Percentiles rank a stretch among this genome's conserved stretches.
phyloP scores from a whole-genome alignment of 2,888 invertebrate genomes.

The Bellardia bayeri region DNA sequence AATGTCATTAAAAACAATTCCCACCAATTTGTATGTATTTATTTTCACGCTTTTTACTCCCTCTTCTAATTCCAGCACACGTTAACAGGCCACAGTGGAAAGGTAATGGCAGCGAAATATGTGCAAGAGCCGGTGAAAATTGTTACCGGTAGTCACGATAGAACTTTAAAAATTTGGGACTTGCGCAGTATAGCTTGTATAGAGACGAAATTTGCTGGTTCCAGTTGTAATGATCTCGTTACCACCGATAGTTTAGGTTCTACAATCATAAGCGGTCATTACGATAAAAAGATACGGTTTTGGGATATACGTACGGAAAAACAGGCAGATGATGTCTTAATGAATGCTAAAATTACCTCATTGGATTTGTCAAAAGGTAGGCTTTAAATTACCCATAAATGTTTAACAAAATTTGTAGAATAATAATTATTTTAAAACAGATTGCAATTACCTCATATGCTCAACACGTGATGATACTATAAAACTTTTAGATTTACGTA shows the following conservation, averaged over 20 bases:
- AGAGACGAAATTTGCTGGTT: conserved; percentile 97
- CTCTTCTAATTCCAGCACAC: conserved; percentile 80
- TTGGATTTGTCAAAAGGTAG: conserved; percentile 95
- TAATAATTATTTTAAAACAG: conserved; percentile 86
- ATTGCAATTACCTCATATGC: conserved; percentile 94
- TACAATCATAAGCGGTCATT: conserved; percentile 98
- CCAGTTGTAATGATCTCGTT: conserved; percentile 98
- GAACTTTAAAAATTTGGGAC: conserved; percentile 99
- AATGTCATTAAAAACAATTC: not conserved
- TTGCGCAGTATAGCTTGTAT: conserved; percentile 95
- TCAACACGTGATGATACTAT: conserved; percentile 98
- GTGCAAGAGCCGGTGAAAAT: conserved; percentile 96
- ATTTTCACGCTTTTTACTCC: not conserved
- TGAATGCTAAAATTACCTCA: conserved; percentile 97
- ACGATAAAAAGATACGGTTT: conserved; percentile 97
- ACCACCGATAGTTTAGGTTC: conserved; percentile 93
- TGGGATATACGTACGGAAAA: conserved; percentile 97
- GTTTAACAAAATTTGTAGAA: conserved; percentile 3
- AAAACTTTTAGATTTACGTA: conserved; percentile 96
- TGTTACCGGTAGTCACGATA: conserved; percentile 98
- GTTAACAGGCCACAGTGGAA: conserved; percentile 92
- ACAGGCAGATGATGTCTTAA: conserved; percentile 92
- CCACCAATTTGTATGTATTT: too few relatives aligned
- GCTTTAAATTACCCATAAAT: not conserved
- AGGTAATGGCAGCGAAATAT: conserved; percentile 98